Percentiles rank a stretch among this genome's conserved stretches.
Conservation (phyloP, 64 coral and sea anemone species). For the Orbicella faveolata region DNA sequence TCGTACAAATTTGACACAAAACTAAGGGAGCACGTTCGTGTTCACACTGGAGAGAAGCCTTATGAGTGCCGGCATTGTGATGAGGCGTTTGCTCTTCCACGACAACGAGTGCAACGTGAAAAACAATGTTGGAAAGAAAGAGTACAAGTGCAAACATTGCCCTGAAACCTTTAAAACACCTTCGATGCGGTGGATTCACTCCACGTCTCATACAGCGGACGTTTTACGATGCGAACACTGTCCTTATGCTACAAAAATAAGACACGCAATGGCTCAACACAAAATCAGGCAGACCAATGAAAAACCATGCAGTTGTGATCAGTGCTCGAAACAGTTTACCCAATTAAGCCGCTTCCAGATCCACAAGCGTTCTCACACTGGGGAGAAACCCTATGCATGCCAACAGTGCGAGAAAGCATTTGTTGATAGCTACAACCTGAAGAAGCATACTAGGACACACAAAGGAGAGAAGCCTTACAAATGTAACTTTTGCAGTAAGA, state of each 20-base stretch:
- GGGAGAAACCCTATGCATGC: neutral
- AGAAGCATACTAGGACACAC: neutral
- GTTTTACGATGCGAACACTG: neutral
- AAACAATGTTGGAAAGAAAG: neutral
- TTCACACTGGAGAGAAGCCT: slow-evolving; percentile 23
- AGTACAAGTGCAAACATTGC: neutral
- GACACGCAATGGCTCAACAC: neutral
- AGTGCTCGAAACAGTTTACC: neutral
- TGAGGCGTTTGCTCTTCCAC: neutral
- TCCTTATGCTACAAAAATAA: neutral
- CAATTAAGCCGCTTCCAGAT: neutral
- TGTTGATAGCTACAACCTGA: slow-evolving; percentile 10
- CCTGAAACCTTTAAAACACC: neutral
- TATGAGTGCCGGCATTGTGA: slow-evolving; percentile 7
- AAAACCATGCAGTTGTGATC: neutral
- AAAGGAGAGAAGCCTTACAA: slow-evolving; percentile 15
- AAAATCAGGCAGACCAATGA: neutral
- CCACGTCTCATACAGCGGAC: neutral
- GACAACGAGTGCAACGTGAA: neutral
- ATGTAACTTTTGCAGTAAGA: neutral
- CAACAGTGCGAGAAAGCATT: neutral
- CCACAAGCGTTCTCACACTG: neutral
- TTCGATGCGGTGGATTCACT: neutral
- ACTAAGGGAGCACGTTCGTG: neutral
- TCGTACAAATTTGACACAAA: neutral